Evolutionary conservation across 2,888 invertebrate genomes (phyloP).

Genomic region (Plebejus argus): DNA sequence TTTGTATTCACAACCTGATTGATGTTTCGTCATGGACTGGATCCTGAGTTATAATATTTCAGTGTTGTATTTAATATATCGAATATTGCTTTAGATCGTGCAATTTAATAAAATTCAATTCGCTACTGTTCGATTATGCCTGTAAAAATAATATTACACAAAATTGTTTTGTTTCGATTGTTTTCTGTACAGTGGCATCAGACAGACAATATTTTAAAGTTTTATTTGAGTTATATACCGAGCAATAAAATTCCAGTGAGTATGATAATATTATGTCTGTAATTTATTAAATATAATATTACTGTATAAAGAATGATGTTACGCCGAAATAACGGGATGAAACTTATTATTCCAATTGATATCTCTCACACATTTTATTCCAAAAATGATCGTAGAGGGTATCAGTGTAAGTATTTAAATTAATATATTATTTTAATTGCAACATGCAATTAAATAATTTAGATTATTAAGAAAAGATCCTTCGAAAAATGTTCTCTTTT

Average conservation of each 20-base stretch:
- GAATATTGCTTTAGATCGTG: neutral
- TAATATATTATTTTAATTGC: neutral
- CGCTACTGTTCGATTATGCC: neutral
- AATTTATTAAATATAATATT: constrained; percentile 2
- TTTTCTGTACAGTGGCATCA: neutral
- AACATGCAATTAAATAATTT: neutral
- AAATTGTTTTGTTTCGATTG: neutral
- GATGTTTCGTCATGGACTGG: constrained; percentile 1
- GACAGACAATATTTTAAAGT: neutral
- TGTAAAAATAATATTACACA: neutral
- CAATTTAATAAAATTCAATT: neutral
- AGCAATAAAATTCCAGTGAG: neutral
- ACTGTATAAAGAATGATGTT: neutral
- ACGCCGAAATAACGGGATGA: constrained; percentile 5
- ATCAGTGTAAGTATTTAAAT: neutral
- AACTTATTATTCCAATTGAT: neutral
- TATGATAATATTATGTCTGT: neutral
- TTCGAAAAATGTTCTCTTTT: neutral
- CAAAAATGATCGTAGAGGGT: constrained; percentile 20
- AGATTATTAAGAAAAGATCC: neutral
- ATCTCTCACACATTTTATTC: constrained; percentile 17
- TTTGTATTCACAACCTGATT: neutral
- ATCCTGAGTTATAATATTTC: constrained; percentile 7
- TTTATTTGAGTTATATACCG: neutral
- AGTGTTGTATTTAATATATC: neutral